Conservation (phyloP, 1,140 invertebrate genomes). For the Drosophila arawakana region DNA sequence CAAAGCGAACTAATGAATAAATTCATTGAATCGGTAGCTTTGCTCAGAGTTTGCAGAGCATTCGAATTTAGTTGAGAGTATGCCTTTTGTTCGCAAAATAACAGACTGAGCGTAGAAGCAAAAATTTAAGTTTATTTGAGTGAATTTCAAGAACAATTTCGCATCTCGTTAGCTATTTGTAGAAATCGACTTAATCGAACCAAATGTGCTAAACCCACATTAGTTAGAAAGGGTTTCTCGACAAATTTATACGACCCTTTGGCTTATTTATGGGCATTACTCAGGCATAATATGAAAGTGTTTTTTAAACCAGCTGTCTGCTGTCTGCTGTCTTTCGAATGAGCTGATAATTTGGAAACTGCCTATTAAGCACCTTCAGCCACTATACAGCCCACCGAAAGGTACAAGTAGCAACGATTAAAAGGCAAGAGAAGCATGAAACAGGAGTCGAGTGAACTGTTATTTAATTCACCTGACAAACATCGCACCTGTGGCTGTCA, state of each 20-base stretch:
- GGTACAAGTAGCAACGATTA: background rate
- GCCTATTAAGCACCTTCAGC: conserved; percentile 28
- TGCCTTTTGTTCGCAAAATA: conserved; percentile 35
- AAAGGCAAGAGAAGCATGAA: background rate
- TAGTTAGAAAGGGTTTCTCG: conserved; percentile 8
- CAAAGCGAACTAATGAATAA: conserved; percentile 81
- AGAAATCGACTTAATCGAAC: conserved; percentile 22
- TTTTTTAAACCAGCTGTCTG: conserved; percentile 35
- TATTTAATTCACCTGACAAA: conserved; percentile 46
- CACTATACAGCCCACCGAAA: background rate
- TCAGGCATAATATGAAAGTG: conserved; percentile 47
- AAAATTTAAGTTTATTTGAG: conserved; percentile 25
- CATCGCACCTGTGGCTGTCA: conserved; percentile 49
- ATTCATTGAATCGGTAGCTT: conserved; percentile 75
- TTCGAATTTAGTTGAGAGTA: conserved; percentile 45
- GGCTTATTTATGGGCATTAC: conserved; percentile 53
- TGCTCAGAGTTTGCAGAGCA: conserved; percentile 68
- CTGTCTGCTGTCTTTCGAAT: conserved; percentile 18
- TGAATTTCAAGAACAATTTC: conserved; percentile 33
- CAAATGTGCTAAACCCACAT: conserved; percentile 22
- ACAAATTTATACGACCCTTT: conserved; percentile 46
- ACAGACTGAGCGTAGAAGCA: background rate
- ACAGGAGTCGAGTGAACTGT: background rate
- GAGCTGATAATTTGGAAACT: conserved; percentile 53
- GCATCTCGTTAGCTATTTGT: conserved; percentile 57